Percentiles rank a stretch among this genome's conserved stretches.
phyloP scores from a whole-genome alignment of 2,797 vertebrate species.

The Gobionotothen gibberifrons region DNA sequence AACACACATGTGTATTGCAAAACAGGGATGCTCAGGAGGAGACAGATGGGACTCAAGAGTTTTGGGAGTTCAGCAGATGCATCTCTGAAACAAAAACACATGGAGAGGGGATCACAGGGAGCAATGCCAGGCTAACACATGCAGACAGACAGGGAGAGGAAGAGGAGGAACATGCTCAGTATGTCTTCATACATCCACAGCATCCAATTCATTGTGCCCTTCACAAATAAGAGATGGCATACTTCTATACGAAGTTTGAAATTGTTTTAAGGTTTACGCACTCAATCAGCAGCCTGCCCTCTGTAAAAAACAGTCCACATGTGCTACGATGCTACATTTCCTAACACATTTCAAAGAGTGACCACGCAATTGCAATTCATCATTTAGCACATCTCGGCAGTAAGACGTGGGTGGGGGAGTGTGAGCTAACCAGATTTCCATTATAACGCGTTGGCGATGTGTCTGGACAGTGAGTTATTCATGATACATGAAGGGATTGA shows the following conservation, averaged over 20 bases:
- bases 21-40: background rate
- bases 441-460: background rate
- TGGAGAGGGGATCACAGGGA: constrained; percentile 13
- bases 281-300: no score
- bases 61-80: constrained; percentile 8
- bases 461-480: constrained; percentile 19
- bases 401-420: background rate
- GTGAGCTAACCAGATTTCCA: constrained; percentile 13
- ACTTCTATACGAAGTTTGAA: no score
- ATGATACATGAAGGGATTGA: constrained; percentile 14
- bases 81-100: constrained; percentile 21
- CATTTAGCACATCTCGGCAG: background rate
- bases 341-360: no score
- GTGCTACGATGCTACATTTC: no score
- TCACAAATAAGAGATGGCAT: no score
- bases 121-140: background rate
- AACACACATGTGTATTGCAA: background rate
- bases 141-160: background rate
- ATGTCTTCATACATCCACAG: background rate
- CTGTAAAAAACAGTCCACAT: no score
- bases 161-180: constrained; percentile 3
- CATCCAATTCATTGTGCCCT: no score
- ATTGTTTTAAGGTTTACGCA: no score
- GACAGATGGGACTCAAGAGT: constrained; percentile 28
- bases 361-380: no score